Percentiles rank a stretch among this genome's conserved stretches.
phyloP scores from a whole-genome alignment of 2,888 invertebrate species.

The Rhaphigaster nebulosa region DNA sequence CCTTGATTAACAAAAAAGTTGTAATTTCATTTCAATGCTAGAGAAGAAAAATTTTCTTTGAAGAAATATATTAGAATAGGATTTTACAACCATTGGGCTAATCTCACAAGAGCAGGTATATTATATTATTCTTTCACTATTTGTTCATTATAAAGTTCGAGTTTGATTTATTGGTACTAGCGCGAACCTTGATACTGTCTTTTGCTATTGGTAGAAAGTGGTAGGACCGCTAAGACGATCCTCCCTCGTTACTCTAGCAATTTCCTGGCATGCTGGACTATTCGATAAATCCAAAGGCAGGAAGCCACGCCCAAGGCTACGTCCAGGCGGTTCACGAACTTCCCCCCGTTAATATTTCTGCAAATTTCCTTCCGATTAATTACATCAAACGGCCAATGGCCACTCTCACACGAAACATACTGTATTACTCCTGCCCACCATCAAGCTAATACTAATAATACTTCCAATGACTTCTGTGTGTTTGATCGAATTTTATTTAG shows the following conservation, averaged over 20 bases:
- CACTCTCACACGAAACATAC: not conserved
- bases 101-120: too few relatives aligned
- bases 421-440: not conserved
- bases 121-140: too few relatives aligned
- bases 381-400: not conserved
- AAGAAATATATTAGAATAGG: too few relatives aligned
- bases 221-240: not conserved
- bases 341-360: conserved; percentile 41
- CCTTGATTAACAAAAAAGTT: too few relatives aligned
- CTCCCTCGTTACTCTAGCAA: not conserved
- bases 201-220: not conserved
- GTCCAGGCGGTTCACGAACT: not conserved
- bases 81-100: too few relatives aligned
- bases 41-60: too few relatives aligned
- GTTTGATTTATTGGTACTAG: too few relatives aligned
- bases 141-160: too few relatives aligned
- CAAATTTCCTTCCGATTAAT: conserved; percentile 38
- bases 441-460: not conserved
- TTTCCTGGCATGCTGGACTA: conserved; percentile 3
- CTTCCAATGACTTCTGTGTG: not conserved
- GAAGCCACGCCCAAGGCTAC: conserved; percentile 41
- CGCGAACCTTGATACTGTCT: too few relatives aligned
- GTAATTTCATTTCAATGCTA: too few relatives aligned
- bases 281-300: conserved; percentile 28
- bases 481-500: too few relatives aligned